A percentile compares a stretch with the other conserved stretches of the same genome.
These are phyloP conservation scores for Rhinopomastus cyanomelas DNA, from an alignment of 2,113 vertebrate genomes.

Conservation along the genomic window DNA sequence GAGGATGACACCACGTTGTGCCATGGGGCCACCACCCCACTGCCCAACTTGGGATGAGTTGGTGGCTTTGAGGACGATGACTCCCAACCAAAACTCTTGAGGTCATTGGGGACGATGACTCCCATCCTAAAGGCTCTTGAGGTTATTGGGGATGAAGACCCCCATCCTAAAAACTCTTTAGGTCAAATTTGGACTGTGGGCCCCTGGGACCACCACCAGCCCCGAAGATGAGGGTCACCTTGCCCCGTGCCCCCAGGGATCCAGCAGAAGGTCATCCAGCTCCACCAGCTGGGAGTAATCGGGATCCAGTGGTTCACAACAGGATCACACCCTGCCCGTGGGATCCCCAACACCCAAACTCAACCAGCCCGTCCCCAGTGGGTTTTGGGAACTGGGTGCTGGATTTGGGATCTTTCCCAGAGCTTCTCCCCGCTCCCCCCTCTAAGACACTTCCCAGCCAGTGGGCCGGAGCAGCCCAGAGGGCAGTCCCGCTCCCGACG, in stretches of 20 bases:
- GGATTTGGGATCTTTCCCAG: not conserved
- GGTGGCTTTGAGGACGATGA: not conserved
- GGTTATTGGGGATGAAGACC: rapidly evolving
- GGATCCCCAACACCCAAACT: not conserved
- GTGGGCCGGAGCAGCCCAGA: not conserved
- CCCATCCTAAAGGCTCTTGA: not conserved
- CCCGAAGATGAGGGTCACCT: not conserved
- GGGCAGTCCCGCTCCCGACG: not conserved
- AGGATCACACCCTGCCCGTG: rapidly evolving
- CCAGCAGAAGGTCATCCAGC: not conserved
- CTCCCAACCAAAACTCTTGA: not conserved
- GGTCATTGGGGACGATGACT: rapidly evolving
- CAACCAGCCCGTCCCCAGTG: rapidly evolving
- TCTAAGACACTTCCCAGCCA: rapidly evolving
- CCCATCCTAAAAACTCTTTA: not conserved
- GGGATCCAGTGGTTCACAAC: not conserved
- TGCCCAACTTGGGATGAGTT: rapidly evolving
- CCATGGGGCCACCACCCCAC: rapidly evolving
- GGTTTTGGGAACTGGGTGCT: not conserved
- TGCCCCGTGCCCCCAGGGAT: rapidly evolving
- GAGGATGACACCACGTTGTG: rapidly evolving
- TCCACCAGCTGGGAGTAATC: not conserved
- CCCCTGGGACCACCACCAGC: not conserved
- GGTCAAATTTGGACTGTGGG: no score
- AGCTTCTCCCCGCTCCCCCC: not conserved